Base-by-base conservation (phyloP, 2,888 invertebrate species). In the Lycaena phlaeas region DNA sequence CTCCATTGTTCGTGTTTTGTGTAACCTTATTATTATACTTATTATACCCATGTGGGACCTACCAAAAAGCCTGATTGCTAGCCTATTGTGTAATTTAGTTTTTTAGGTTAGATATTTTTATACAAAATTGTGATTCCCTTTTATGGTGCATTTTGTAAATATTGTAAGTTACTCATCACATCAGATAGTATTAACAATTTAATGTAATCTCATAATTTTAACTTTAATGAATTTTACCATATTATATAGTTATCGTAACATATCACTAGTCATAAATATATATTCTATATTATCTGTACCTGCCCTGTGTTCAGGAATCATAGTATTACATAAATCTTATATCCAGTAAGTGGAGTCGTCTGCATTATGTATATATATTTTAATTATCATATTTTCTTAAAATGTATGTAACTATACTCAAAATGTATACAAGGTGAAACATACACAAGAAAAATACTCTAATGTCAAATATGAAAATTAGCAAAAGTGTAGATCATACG, bases 191-290 rank as follows among this genome's bases (percentile, higher is more conserved):
- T 14, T 42, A 43, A 38, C 38, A 48, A 42, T 43, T 29, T 42
- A 36, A 39, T 43, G 49, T 50, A 57, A 56, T 56, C 52, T 57
- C 54, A 53, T 49, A 41, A 51, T 46, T 43, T 46, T 44, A 45
- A 46, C 40, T 41, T 48, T 44, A 43, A 47, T 45, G 50, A 57
- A 54, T 66, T 68, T 74, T 74, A 78, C 75, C 75, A 76, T 63
- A 64, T n/a, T n/a, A n/a, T 59, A 59, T 69, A 75, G 73, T 76
- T 78, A 74, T 77, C 74, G 65, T 77, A 68, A 78, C 82, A 82
- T 82, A 82, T 82, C 79, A 81, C 82, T 82, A 82, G 82, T 82
- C 82, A 82, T 74, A 72, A 68, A 68, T 51, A 52, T 54, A 61
- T 61, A 63, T 68, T 64, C 59, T 60, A 66, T 67, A 66, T 65